phyloP scores from a whole-genome alignment of 2,113 vertebrate species.

The Rhinoptilus africanus region DNA sequence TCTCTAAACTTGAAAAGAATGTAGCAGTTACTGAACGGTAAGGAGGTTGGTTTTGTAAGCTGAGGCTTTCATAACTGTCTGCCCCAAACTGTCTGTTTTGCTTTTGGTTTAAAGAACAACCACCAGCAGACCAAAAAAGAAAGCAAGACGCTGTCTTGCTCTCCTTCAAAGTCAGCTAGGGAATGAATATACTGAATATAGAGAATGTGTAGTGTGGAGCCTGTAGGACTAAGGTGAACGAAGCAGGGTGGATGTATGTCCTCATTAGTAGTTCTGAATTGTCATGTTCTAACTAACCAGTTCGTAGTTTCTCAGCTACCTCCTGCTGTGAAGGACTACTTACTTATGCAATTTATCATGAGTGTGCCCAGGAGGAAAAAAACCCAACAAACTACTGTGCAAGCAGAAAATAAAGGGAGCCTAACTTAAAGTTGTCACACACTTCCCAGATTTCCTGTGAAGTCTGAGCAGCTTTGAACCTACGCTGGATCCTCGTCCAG shows the following conservation, averaged over 20 bases:
- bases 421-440: slow-evolving; percentile 57
- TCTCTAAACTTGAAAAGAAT: not conserved
- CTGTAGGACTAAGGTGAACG: not conserved
- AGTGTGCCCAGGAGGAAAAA: not conserved
- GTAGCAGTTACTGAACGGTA: not conserved
- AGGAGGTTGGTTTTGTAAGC: not conserved
- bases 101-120: not conserved
- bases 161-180: not conserved
- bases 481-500: slow-evolving; percentile 35
- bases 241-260: not conserved
- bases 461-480: slow-evolving; percentile 60
- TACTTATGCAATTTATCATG: not conserved
- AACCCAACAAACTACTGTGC: not conserved
- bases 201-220: not conserved
- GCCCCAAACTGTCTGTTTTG: not conserved
- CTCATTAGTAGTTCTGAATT: not conserved
- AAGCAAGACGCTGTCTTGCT: not conserved
- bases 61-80: not conserved
- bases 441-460: slow-evolving; percentile 57
- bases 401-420: slow-evolving; percentile 28
- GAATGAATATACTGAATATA: not conserved
- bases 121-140: not conserved
- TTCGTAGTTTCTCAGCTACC: not conserved
- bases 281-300: not conserved
- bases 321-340: not conserved